Conservation (phyloP, 1,140 invertebrate species). For the Temnothorax nylanderi region DNA sequence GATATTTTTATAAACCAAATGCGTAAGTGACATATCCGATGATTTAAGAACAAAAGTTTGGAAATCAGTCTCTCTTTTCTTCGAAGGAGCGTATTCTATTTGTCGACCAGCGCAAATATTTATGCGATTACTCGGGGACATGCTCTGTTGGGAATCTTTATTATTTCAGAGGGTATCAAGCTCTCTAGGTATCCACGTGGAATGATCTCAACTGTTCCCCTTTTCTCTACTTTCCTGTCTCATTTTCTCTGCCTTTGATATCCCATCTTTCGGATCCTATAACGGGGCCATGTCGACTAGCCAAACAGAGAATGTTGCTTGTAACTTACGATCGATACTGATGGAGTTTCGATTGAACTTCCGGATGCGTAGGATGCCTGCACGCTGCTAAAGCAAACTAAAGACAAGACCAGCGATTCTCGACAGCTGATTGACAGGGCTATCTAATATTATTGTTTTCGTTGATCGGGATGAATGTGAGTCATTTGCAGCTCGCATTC, state of each 20-base stretch:
- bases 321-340: constrained; percentile 57
- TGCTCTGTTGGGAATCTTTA: constrained; percentile 60
- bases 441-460: constrained; percentile 51
- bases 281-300: constrained; percentile 45
- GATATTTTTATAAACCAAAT: background rate
- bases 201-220: background rate
- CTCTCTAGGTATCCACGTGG: background rate
- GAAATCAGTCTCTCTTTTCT: background rate
- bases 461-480: background rate
- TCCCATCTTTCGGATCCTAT: constrained; percentile 29
- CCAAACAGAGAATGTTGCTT: constrained; percentile 41
- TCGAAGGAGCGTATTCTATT: background rate
- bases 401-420: constrained; percentile 9
- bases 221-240: constrained; percentile 7
- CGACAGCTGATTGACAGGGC: constrained; percentile 31
- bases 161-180: constrained; percentile 66
- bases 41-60: constrained; percentile 4
- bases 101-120: constrained; percentile 61
- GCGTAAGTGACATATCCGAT: background rate
- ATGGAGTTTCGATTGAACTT: constrained; percentile 59
- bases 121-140: constrained; percentile 42
- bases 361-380: constrained; percentile 18
- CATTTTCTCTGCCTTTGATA: constrained; percentile 24
- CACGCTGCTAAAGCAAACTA: background rate
- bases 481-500: background rate